Base-by-base conservation (phyloP, 2,797 vertebrate genomes). In the Corythornis leucogaster region DNA sequence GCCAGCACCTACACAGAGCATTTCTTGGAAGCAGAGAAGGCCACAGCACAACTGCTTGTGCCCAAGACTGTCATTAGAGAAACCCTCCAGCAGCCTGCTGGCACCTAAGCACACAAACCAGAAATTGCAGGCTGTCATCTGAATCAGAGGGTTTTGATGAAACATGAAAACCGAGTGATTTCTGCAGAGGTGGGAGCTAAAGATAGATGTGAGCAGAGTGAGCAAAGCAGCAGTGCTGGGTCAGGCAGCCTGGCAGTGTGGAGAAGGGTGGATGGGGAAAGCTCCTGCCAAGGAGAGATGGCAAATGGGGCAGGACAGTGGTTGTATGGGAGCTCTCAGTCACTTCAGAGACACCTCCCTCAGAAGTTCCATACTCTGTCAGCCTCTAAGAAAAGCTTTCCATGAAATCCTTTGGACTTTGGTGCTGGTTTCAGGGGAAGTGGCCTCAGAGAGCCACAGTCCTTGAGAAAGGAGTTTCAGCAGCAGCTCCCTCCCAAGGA, bases 121-220 rank as follows among this genome's bases (percentile, higher is more conserved):
- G 85, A 92, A 94, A 92, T 93, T 57, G 46, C 62, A 95, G 81
- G 58, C 75, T 90, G 68, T 55, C n/a, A 73, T 85, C 59, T 58
- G 64, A 70, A 48, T 30, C 61, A 33, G 67, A 8, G 21, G 6
- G 28, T 45, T 96, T 80, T 82, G 75, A 71, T 85, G 66, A 88
- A 75, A 69, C 35, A 51, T 33, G 68, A 50, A 86, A 94, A 84
- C 31, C 12, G 0, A 70, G 15, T 4, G 4, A 67, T 84, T 89
- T 68, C 69, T 82, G 78, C 46, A 48, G 42, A 50, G 66, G 15
- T 46, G 28, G 57, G 46, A 86, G 46, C 76, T 85, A 94, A 87
- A 94, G 66, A 90, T 78, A 94, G 79, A 35, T 43, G 75, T 80
- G 73, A 83, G 54, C 84, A 95, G 91, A 82, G 2, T 24, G 33